Percentiles rank a stretch among this genome's conserved stretches.
These are phyloP conservation scores for Mesoligia furuncula DNA, from an alignment of 2,888 invertebrate species.

Conservation along the genomic window DNA sequence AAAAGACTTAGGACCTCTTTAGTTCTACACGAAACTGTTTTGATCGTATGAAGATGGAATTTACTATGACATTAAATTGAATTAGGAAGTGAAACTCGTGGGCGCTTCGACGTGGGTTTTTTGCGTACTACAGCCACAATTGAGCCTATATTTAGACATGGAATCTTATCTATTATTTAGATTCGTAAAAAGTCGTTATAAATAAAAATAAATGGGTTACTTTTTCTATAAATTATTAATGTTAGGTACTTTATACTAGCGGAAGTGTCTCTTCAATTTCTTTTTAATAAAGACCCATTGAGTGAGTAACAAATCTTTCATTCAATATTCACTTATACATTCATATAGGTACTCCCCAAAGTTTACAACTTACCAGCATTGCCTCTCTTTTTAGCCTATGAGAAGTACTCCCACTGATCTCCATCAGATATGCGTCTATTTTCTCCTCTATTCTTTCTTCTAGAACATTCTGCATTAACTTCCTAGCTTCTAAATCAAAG, in stretches of 20 bases:
- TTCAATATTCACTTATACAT: background rate
- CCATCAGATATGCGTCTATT: slow-evolving; percentile 78
- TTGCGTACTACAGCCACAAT: slow-evolving; percentile 40
- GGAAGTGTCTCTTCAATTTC: background rate
- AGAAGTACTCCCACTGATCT: slow-evolving; percentile 69
- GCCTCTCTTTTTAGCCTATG: slow-evolving; percentile 83
- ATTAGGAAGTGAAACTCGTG: slow-evolving; percentile 26
- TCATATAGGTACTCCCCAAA: background rate
- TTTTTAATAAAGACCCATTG: background rate
- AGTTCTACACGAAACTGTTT: background rate
- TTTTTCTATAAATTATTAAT: background rate
- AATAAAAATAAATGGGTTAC: background rate
- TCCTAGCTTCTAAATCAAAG: slow-evolving; percentile 71
- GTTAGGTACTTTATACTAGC: background rate
- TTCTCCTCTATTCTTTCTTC: slow-evolving; percentile 79
- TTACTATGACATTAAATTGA: slow-evolving; percentile 44
- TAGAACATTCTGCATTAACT: slow-evolving; percentile 73
- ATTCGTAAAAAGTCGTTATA: background rate
- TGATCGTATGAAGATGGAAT: background rate
- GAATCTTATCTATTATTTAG: background rate
- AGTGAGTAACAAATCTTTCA: background rate
- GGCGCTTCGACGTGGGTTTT: slow-evolving; percentile 9
- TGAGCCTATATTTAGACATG: slow-evolving; percentile 21
- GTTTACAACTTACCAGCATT: slow-evolving; percentile 79
- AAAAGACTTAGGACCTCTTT: background rate